Percentiles rank a stretch among this genome's conserved stretches.
phyloP scores from a whole-genome alignment of 1,140 invertebrate genomes.

The Halesus radiatus region DNA sequence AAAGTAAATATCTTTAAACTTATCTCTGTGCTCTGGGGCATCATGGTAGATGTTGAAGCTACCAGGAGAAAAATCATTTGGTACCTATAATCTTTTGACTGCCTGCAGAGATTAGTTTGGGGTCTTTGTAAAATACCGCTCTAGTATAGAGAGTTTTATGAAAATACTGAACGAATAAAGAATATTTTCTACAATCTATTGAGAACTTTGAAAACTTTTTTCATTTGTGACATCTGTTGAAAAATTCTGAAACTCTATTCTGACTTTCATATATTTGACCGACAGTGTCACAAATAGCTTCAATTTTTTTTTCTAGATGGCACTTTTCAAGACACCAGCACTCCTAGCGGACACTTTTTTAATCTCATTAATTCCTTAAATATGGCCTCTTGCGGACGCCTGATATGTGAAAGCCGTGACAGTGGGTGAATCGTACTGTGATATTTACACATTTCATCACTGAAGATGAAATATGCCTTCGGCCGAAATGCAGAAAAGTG shows the following conservation, averaged over 20 bases:
- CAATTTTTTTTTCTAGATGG: background rate
- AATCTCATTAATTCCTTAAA: slow-evolving; percentile 37
- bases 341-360: background rate
- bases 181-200: background rate
- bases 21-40: no score
- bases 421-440: slow-evolving; percentile 35
- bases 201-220: background rate
- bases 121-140: no score
- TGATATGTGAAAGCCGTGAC: slow-evolving; percentile 21
- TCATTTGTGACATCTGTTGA: background rate
- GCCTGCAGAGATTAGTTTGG: no score
- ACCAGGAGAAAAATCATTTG: no score
- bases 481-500: slow-evolving; percentile 79
- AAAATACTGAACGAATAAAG: no score
- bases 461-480: slow-evolving; percentile 63
- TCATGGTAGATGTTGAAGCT: no score
- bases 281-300: background rate
- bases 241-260: background rate
- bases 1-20: no score
- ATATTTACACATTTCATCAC: slow-evolving; percentile 40
- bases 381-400: slow-evolving; percentile 36
- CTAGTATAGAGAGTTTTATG: no score
- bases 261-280: background rate
- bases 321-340: background rate
- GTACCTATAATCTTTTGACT: no score